phyloP scores from a whole-genome alignment of 2,113 vertebrate genomes.

The Aplodontia rufa region DNA sequence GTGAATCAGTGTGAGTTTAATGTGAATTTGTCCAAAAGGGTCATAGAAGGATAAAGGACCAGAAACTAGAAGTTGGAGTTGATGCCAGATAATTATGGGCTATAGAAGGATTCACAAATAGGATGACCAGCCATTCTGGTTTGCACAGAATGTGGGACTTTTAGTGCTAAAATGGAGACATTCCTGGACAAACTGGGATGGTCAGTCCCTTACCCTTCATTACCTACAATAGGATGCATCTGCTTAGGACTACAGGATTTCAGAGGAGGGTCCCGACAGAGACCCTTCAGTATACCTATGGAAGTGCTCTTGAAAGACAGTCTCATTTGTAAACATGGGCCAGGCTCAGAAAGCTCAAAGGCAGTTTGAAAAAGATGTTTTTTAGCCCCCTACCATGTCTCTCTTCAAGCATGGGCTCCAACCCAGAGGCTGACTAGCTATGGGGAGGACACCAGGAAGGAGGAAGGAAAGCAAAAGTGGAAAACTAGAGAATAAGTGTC shows the following conservation, averaged over 20 bases:
- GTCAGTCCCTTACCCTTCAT: neutral
- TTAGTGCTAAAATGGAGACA: neutral
- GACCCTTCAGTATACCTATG: neutral
- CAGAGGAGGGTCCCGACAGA: neutral
- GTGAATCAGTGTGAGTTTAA: neutral
- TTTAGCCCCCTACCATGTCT: neutral
- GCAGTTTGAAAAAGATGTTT: neutral
- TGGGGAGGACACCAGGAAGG: accelerated
- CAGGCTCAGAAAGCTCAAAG: neutral
- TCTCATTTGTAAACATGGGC: neutral
- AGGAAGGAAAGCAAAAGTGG: neutral
- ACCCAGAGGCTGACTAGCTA: neutral
- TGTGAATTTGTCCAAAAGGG: neutral
- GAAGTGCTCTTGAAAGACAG: neutral
- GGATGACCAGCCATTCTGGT: neutral
- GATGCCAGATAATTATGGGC: neutral
- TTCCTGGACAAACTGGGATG: neutral
- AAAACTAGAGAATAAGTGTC: neutral
- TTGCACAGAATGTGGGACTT: neutral
- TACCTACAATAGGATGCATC: neutral
- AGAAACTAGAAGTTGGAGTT: neutral
- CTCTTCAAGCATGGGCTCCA: neutral
- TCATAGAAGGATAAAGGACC: neutral
- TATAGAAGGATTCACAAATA: neutral
- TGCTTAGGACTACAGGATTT: neutral